Conservation (phyloP, 2,888 invertebrate species). For the Mechanitis mazaeus region DNA sequence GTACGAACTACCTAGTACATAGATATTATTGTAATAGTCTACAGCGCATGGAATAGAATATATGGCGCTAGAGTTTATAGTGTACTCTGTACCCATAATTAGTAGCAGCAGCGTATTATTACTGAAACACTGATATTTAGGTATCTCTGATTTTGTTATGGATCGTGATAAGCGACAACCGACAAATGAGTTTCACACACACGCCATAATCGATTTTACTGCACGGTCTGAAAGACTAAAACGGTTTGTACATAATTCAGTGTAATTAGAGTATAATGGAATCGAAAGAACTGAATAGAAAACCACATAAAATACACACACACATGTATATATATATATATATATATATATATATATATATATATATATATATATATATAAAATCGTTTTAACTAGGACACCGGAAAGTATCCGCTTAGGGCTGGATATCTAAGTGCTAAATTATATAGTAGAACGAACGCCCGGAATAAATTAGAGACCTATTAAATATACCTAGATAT, state of each 20-base stretch:
- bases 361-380: background rate
- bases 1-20: conserved; percentile 29
- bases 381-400: background rate
- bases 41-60: background rate
- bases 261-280: background rate
- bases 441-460: conserved; percentile 13
- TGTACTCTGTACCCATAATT: conserved; percentile 57
- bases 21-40: conserved; percentile 5
- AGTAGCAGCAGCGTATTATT: conserved; percentile 58
- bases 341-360: no score
- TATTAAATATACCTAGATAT: conserved; percentile 20
- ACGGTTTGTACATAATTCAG: background rate
- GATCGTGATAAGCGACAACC: conserved; percentile 23
- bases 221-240: background rate
- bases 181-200: conserved; percentile 9
- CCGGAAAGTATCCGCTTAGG: background rate
- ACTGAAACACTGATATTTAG: conserved; percentile 53
- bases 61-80: conserved; percentile 22
- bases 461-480: conserved; percentile 16
- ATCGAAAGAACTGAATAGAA: background rate
- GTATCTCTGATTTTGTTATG: conserved; percentile 38
- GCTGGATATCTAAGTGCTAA: conserved; percentile 11
- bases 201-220: conserved; percentile 15
- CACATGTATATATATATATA: no score
- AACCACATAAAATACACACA: background rate